Conservation (phyloP, 2,113 vertebrate species). For the Neogobius melanostomus region DNA sequence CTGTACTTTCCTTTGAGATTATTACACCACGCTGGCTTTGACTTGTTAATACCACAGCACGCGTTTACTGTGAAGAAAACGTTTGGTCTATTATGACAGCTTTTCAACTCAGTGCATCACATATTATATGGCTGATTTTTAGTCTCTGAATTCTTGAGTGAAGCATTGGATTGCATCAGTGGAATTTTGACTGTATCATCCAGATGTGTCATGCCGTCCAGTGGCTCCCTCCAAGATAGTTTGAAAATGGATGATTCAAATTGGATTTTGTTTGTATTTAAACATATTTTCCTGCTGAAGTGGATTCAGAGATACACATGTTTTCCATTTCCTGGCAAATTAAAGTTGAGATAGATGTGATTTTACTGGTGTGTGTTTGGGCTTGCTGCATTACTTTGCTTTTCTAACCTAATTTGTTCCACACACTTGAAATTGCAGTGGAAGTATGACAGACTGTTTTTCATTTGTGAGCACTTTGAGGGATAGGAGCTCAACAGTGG, state of each 20-base stretch:
- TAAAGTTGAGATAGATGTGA: neutral
- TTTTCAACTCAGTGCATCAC: neutral
- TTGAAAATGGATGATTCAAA: neutral
- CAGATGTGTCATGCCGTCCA: neutral
- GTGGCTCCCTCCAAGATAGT: neutral
- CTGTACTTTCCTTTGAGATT: constrained; percentile 4
- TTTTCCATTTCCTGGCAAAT: constrained; percentile 1
- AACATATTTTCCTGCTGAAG: neutral
- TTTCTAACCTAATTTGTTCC: neutral
- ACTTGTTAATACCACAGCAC: constrained; percentile 35
- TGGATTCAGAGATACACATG: neutral
- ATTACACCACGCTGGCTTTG: constrained; percentile 22
- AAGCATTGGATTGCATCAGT: neutral
- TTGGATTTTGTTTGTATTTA: neutral
- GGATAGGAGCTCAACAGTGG: neutral
- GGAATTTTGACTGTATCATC: neutral
- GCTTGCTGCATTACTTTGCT: neutral
- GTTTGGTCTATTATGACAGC: neutral
- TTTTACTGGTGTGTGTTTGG: neutral
- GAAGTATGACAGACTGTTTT: constrained; percentile 3
- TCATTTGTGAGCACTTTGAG: neutral
- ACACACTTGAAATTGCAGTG: neutral
- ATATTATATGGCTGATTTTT: constrained; percentile 1
- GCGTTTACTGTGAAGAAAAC: neutral
- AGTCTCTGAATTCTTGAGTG: neutral